Conservation (phyloP, 2,797 vertebrate species). For the Parauchenoglanis ngamensis region DNA sequence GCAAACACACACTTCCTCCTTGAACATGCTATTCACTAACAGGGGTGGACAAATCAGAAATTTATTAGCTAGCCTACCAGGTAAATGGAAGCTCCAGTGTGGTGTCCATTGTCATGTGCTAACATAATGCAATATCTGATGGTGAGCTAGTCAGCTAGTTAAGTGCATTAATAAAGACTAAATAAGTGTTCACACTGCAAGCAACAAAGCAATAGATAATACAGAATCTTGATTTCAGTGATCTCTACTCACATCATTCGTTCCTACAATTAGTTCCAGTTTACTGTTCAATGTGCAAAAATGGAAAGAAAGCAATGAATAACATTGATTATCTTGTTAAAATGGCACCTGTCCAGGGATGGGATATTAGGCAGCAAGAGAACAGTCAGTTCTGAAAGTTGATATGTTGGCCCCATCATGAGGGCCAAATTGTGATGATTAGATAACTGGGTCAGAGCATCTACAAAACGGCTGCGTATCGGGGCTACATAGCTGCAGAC, state of each 20-base stretch:
- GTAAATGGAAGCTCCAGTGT: neutral
- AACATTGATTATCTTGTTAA: no score
- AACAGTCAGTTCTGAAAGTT: no score
- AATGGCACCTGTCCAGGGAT: no score
- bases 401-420: no score
- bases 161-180: neutral
- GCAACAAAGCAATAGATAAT: neutral
- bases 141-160: neutral
- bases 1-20: slow-evolving; percentile 12
- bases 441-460: no score
- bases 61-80: no score
- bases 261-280: neutral
- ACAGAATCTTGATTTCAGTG: neutral
- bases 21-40: neutral
- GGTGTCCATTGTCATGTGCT: neutral
- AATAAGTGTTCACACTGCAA: neutral
- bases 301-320: neutral
- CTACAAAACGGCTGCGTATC: no score
- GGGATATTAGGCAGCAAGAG: no score
- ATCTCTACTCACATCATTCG: neutral
- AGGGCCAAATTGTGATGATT: no score
- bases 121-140: neutral
- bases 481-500: no score
- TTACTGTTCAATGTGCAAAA: neutral
- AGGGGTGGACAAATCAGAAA: neutral